A percentile compares a stretch with the other conserved stretches of the same genome.
Evolutionary conservation across 2,113 vertebrate species (phyloP).

Genomic region (Struthio camelus): DNA sequence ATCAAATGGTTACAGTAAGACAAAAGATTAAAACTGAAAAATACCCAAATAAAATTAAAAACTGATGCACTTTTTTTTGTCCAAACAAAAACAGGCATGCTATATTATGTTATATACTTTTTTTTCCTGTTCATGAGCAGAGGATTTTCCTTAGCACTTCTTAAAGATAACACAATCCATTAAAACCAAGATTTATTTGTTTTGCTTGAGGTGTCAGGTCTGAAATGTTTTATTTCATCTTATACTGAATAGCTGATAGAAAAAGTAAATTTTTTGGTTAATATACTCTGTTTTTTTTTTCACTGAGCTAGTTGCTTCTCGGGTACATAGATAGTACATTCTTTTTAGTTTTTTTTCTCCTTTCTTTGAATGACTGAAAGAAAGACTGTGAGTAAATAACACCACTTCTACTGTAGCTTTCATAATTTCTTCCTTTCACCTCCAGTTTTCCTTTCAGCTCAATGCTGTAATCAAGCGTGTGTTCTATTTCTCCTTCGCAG

Average conservation of each 20-base stretch:
- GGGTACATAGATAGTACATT: not conserved
- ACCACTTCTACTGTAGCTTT: not conserved
- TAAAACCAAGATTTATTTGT: conserved; percentile 8
- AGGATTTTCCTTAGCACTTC: conserved; percentile 12
- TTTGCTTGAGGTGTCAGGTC: conserved; percentile 12
- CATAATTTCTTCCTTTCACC: not conserved
- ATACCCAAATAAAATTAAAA: not conserved
- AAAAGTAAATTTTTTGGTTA: conserved; percentile 16
- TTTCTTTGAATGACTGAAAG: not conserved
- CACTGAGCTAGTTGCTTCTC: not conserved
- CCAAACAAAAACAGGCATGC: not conserved
- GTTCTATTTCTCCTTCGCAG: not conserved
- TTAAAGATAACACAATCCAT: not conserved
- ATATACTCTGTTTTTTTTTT: not conserved
- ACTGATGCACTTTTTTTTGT: not conserved
- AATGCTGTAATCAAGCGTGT: not conserved
- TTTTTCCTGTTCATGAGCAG: not conserved
- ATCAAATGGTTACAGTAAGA: not conserved
- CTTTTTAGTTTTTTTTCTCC: not conserved
- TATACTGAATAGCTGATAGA: not conserved
- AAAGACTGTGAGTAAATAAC: not conserved
- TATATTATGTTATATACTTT: not conserved
- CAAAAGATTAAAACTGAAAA: not conserved
- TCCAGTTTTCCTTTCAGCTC: not conserved
- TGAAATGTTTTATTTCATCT: too few species aligned